Percentiles rank a stretch among this genome's conserved stretches.
Conservation (phyloP, 2,113 vertebrate genomes). For the Stercorarius parasiticus region DNA sequence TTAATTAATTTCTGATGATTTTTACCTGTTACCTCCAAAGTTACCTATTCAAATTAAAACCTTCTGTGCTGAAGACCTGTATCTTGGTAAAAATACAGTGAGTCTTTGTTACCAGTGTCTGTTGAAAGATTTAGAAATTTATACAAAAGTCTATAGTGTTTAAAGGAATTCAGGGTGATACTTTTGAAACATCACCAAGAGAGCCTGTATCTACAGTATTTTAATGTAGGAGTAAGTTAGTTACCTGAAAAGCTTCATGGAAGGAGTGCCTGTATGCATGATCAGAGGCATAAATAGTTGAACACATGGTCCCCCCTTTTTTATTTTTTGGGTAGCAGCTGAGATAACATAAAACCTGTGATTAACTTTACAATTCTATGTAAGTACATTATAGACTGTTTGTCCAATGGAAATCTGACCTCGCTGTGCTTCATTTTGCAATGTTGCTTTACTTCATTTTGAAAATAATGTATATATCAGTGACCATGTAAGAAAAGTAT, state of each 20-base stretch:
- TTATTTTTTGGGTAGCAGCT: background rate
- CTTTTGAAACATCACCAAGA: background rate
- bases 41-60: conserved; percentile 63
- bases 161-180: background rate
- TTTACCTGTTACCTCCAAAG: conserved; percentile 62
- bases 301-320: background rate
- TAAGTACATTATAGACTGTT: background rate
- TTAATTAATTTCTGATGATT: conserved; percentile 78
- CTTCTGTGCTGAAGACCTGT: conserved; percentile 26
- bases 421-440: background rate
- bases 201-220: background rate
- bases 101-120: background rate
- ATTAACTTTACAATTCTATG: background rate
- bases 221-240: background rate
- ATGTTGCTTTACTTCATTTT: background rate
- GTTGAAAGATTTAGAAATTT: background rate
- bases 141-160: background rate
- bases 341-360: background rate
- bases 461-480: background rate
- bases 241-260: background rate
- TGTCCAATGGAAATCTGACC: background rate
- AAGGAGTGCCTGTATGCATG: background rate
- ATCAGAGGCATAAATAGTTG: background rate
- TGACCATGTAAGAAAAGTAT: background rate
- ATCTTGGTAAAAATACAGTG: conserved; percentile 37